These are phyloP conservation scores for Florisuga fusca DNA, from an alignment of 2,797 vertebrate genomes.

Conservation along the genomic window DNA sequence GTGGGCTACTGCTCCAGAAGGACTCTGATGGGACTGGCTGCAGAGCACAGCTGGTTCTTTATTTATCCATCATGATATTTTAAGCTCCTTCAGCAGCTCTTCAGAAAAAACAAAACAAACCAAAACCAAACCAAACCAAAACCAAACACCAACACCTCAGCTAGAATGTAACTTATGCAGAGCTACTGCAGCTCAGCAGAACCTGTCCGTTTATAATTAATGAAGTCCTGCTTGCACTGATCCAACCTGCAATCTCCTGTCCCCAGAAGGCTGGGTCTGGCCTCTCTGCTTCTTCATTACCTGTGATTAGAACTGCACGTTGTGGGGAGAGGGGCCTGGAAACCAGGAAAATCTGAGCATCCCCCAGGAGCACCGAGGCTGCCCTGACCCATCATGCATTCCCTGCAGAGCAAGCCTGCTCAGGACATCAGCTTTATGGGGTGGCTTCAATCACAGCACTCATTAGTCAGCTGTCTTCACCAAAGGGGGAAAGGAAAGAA, in stretches of 20 bases:
- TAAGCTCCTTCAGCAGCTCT: background rate
- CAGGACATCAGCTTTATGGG: background rate
- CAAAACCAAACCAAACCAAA: too few species aligned
- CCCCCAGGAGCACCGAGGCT: background rate
- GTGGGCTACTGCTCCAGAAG: background rate
- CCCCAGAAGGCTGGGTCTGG: background rate
- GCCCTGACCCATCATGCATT: background rate
- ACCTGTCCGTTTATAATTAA: constrained; percentile 22
- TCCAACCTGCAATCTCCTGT: background rate
- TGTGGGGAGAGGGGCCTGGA: background rate
- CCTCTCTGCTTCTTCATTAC: background rate
- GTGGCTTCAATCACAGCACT: background rate
- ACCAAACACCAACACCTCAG: background rate
- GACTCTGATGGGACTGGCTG: background rate
- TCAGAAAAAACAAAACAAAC: background rate
- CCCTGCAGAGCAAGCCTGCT: background rate
- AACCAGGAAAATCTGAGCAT: background rate
- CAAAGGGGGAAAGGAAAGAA: background rate
- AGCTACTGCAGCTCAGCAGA: constrained; percentile 8
- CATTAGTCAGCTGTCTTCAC: background rate
- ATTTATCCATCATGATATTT: constrained; percentile 21
- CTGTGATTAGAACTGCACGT: background rate
- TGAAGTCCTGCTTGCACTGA: background rate
- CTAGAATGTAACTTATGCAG: background rate
- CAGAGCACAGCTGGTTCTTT: constrained; percentile 27